These are phyloP conservation scores for Notarius lentiginosus DNA, from an alignment of 2,113 vertebrate genomes.

Conservation along the genomic window DNA sequence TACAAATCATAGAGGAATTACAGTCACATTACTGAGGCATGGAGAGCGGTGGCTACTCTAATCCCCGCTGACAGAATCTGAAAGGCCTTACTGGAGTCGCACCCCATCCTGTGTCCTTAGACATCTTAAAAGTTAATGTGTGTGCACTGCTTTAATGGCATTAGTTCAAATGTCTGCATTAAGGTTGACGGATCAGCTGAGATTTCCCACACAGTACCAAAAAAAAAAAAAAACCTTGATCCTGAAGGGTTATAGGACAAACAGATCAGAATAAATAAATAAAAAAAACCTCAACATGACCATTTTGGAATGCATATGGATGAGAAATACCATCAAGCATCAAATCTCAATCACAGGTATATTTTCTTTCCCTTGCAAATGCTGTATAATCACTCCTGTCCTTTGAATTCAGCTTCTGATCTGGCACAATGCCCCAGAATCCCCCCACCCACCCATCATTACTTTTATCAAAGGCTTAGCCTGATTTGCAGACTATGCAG, in stretches of 20 bases:
- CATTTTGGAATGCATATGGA: neutral
- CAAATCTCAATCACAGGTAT: neutral
- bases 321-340: neutral
- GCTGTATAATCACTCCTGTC: neutral
- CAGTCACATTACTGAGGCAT: conserved; percentile 7
- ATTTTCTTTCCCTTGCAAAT: neutral
- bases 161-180: conserved; percentile 29
- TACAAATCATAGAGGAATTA: conserved; percentile 39
- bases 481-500: conserved; percentile 23
- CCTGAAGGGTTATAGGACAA: neutral
- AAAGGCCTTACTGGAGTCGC: conserved; percentile 35
- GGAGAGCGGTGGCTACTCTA: conserved; percentile 15
- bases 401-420: conserved; percentile 23
- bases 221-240: neutral
- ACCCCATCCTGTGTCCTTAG: conserved; percentile 17
- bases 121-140: conserved; percentile 5
- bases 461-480: conserved; percentile 48
- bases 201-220: neutral
- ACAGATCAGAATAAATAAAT: neutral
- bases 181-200: neutral
- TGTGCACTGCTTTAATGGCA: conserved; percentile 22
- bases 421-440: conserved; percentile 9
- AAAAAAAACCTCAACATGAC: neutral
- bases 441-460: conserved; percentile 9
- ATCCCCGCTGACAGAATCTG: conserved; percentile 33